Conservation (phyloP, 2,888 invertebrate species). For the Protonemura montana region DNA sequence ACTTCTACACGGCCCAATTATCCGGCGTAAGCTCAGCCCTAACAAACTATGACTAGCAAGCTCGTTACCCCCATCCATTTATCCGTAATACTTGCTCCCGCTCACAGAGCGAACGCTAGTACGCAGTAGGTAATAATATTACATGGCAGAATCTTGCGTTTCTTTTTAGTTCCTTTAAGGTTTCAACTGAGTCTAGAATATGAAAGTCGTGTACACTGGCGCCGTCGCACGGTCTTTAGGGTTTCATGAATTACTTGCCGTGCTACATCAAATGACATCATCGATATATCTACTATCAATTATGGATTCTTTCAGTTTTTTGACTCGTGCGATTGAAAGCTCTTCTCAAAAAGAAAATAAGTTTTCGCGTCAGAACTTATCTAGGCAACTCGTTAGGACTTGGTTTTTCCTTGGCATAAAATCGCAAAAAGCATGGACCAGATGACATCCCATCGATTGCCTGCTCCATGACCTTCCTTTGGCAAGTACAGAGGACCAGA, state of each 20-base stretch:
- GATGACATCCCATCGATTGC: neutral
- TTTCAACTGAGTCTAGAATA: no score
- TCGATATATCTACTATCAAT: no score
- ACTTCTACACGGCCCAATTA: neutral
- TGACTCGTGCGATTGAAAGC: neutral
- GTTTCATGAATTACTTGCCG: no score
- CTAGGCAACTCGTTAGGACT: neutral
- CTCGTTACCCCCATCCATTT: neutral
- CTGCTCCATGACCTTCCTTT: neutral
- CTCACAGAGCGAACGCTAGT: neutral
- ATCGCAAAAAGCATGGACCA: neutral
- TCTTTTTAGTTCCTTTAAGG: no score
- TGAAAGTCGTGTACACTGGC: no score
- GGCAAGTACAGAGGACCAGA: neutral
- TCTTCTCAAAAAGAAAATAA: neutral
- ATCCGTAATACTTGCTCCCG: neutral
- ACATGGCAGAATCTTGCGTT: no score
- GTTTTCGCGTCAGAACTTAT: neutral
- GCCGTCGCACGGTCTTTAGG: no score
- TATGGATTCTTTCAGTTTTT: neutral
- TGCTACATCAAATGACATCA: no score
- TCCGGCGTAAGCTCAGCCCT: neutral
- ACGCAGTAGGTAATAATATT: no score
- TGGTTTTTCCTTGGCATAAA: neutral
- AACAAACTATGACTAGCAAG: neutral